Conservation (phyloP, 2,113 vertebrate genomes). For the Eulemur macaco region DNA sequence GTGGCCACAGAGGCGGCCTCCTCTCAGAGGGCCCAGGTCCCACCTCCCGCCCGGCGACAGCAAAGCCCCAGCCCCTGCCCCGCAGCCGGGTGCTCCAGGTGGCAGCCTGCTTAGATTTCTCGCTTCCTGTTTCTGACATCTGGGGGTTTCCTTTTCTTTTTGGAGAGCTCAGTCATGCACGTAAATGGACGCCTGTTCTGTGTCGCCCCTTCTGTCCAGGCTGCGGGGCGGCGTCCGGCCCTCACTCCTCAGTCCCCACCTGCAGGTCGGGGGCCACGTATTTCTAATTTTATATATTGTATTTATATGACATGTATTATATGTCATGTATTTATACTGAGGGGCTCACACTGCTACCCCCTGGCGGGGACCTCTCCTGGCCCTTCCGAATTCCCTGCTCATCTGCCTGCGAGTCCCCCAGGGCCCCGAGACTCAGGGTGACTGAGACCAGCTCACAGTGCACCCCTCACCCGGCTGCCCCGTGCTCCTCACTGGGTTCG, state of each 20-base stretch:
- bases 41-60: not conserved
- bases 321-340: not conserved
- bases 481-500: too few species aligned
- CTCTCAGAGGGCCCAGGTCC: not conserved
- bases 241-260: not conserved
- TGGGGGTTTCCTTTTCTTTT: not conserved
- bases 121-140: not conserved
- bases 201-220: not conserved
- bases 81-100: not conserved
- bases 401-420: fast-evolving
- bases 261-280: not conserved
- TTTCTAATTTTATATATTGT: not conserved
- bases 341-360: fast-evolving
- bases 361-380: fast-evolving
- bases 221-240: not conserved
- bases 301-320: not conserved
- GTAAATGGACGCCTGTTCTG: fast-evolving
- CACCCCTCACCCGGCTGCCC: fast-evolving
- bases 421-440: not conserved
- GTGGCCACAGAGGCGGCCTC: not conserved
- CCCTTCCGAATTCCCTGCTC: too few species aligned
- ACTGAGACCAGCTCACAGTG: not conserved
- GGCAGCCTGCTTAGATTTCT: too few species aligned
- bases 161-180: too few species aligned
- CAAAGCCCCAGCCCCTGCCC: too few species aligned